Conservation (phyloP, 2,797 vertebrate species). For the Sebastes baramenuke region DNA sequence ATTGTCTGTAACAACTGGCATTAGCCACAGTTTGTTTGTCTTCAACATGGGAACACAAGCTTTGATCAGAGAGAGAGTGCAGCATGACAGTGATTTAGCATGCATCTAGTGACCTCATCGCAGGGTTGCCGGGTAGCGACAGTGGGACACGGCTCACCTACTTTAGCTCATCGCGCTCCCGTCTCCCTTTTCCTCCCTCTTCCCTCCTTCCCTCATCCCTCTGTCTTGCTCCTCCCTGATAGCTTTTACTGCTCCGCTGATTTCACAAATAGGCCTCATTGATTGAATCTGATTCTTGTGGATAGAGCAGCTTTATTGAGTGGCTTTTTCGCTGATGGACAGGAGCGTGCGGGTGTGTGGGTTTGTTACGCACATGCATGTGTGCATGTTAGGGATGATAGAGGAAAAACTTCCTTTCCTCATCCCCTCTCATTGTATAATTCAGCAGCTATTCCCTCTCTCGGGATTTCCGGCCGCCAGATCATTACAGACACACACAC, state of each 20-base stretch:
- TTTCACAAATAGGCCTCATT: conserved; percentile 87
- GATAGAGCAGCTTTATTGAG: conserved; percentile 85
- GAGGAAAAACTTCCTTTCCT: conserved; percentile 70
- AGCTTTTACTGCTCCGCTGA: conserved; percentile 82
- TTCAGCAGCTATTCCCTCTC: conserved; percentile 59
- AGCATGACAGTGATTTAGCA: conserved; percentile 61
- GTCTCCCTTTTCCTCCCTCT: conserved; percentile 13
- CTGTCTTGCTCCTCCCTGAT: conserved; percentile 74
- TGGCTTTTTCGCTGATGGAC: conserved; percentile 73
- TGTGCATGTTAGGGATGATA: conserved; percentile 50
- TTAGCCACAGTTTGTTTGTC: conserved; percentile 47
- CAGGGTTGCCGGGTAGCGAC: conserved; percentile 62
- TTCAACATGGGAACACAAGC: conserved; percentile 14
- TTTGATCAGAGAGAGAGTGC: conserved; percentile 29
- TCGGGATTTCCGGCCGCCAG: conserved; percentile 43
- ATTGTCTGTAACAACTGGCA: conserved; percentile 30
- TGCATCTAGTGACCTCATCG: conserved; percentile 65
- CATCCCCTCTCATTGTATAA: conserved; percentile 54
- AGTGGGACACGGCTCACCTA: conserved; percentile 69
- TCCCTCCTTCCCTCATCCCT: conserved; percentile 46
- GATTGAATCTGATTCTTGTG: conserved; percentile 85
- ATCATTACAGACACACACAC: conserved; percentile 50
- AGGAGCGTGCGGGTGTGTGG: conserved; percentile 37
- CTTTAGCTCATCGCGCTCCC: conserved; percentile 62
- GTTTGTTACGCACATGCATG: conserved; percentile 33